Evolutionary conservation across 2,113 vertebrate species (phyloP), one percentile per base, ranked within the genome.

Genomic region (Clupea harengus): DNA sequence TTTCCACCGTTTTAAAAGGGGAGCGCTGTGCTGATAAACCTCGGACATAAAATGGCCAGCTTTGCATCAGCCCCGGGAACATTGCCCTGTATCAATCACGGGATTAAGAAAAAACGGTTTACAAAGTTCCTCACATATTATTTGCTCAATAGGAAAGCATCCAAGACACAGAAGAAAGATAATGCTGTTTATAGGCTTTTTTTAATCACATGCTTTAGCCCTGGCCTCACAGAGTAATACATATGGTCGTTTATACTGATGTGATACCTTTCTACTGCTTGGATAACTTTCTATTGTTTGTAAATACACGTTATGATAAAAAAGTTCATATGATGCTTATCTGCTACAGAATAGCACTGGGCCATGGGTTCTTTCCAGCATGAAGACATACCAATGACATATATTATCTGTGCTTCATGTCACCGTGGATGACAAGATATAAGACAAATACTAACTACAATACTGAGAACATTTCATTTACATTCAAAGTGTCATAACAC

Each of bases 1-100:
- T 83, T 86, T 81, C 67, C 72, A 86, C 13, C 50, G 47, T 46
- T 82, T 54, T 22, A 54, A 83, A 49, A 80, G 47, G 80, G 82
- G 84, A 81, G 18, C 10, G 18, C 28, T 17, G 22, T 20, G 80
- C 25, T 20, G 67, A 83, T 84, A 60, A 82, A 82, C 39, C 39
- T 39, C 39, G 39, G 39, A 39, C 18, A 81, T 60, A 39, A 32
- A 72, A 25, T 32, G 44, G 82, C 11, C 32, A 83, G 52, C 13
- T 15, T 44, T 39, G 39, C 82, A 83, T 46, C 44, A 6, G 81
- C 15, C 46, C 20, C 18, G 18, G 18, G 46, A 46, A 72, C 15
- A 72, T 72, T 25, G 10, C 2, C 8, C n/a, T 32, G 25, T 72
- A 28, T 45, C 46, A 81, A 28, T 81, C 78, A 81, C 22, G 32